Conservation (phyloP, 2,888 invertebrate species). For the Melinaea marsaeus region DNA sequence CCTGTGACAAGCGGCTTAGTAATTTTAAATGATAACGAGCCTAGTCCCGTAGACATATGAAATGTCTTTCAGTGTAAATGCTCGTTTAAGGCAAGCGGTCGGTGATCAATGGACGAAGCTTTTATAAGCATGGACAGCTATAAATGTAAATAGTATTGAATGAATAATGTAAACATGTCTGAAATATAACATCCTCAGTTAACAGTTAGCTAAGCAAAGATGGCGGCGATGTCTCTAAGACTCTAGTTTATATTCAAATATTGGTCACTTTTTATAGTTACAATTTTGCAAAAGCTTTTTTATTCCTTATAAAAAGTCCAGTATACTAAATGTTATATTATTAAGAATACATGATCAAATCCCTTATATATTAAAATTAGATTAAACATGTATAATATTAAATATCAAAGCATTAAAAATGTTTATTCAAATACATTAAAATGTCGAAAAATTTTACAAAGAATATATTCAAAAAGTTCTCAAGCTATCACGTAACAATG, state of each 20-base stretch:
- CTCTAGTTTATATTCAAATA: too few relatives aligned
- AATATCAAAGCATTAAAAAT: neutral
- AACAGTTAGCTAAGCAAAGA: too few relatives aligned
- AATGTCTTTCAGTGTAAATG: neutral
- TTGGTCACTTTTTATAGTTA: neutral
- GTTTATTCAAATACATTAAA: neutral
- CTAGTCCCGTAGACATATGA: too few relatives aligned
- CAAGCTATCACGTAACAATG: neutral
- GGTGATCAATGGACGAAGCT: neutral
- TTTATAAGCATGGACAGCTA: neutral
- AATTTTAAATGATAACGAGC: neutral
- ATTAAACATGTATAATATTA: neutral
- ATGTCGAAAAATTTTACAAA: neutral
- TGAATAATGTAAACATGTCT: constrained; percentile 18
- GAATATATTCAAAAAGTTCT: too few relatives aligned
- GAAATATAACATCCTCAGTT: too few relatives aligned
- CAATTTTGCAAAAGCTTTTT: neutral
- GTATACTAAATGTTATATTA: too few relatives aligned
- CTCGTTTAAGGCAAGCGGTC: neutral
- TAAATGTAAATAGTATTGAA: constrained; percentile 19
- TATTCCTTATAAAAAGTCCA: too few relatives aligned
- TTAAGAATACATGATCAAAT: neutral
- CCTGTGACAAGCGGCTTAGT: neutral
- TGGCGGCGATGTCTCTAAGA: too few relatives aligned
- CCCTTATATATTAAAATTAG: neutral